phyloP scores from a whole-genome alignment of 2,888 invertebrate genomes.

The Seladonia tumulorum region DNA sequence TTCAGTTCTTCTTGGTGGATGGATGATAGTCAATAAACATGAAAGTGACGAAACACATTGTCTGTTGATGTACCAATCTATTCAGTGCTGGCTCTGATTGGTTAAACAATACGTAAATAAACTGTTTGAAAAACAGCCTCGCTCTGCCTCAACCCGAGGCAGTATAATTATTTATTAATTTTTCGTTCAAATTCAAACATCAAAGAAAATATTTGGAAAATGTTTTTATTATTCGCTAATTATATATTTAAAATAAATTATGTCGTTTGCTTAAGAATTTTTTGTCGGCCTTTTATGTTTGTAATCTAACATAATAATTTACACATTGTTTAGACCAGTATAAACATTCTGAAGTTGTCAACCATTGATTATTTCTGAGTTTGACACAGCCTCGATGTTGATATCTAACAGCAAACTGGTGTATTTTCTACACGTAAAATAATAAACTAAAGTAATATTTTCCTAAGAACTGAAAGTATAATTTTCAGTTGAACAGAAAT shows the following conservation, averaged over 20 bases:
- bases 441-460: neutral
- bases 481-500: neutral
- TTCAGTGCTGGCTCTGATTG: constrained; percentile 18
- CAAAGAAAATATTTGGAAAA: neutral
- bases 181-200: neutral
- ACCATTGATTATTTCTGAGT: neutral
- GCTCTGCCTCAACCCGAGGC: too few relatives aligned
- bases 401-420: neutral
- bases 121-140: constrained; percentile 23
- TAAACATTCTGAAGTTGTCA: neutral
- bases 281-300: too few relatives aligned
- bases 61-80: constrained; percentile 57
- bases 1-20: constrained; percentile 21
- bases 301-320: neutral
- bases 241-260: neutral
- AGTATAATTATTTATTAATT: neutral
- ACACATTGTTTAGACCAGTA: neutral
- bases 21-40: constrained; percentile 63
- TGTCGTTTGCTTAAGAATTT: neutral
- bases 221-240: neutral
- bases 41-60: constrained; percentile 44
- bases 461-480: neutral
- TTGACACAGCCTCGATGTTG: too few relatives aligned
- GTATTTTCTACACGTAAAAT: neutral
- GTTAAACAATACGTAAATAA: constrained; percentile 31